These are phyloP conservation scores for Tetranychus cinnabarinus DNA, from an alignment of 1,140 invertebrate species.

Conservation along the genomic window DNA sequence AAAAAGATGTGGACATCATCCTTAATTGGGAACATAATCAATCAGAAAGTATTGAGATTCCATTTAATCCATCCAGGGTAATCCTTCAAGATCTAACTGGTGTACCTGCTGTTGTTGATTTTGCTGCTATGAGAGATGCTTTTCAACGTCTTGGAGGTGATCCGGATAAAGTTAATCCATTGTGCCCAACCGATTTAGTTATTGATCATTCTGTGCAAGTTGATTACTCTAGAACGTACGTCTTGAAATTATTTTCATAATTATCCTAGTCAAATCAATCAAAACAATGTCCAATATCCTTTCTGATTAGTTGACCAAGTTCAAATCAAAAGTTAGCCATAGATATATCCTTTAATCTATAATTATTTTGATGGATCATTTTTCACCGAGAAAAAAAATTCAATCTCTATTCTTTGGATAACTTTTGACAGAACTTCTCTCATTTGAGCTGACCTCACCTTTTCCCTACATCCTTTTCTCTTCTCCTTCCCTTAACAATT, in stretches of 20 bases:
- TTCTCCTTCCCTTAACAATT: too few relatives aligned
- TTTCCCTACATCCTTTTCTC: too few relatives aligned
- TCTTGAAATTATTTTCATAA: conserved; percentile 7
- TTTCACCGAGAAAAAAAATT: too few relatives aligned
- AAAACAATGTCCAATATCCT: too few relatives aligned
- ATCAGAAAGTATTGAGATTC: conserved; percentile 55
- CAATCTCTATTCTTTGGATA: too few relatives aligned
- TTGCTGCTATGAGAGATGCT: conserved; percentile 93
- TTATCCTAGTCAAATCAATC: too few relatives aligned
- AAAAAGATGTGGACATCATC: conserved; percentile 68
- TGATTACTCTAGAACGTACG: conserved; percentile 66
- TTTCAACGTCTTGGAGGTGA: conserved; percentile 61
- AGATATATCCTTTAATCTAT: neutral
- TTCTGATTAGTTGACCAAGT: too few relatives aligned
- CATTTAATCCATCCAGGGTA: conserved; percentile 83
- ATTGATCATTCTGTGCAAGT: conserved; percentile 97
- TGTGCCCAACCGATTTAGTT: conserved; percentile 87
- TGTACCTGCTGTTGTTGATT: conserved; percentile 94
- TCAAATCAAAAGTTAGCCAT: too few relatives aligned
- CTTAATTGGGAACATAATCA: conserved; percentile 69
- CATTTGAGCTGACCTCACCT: too few relatives aligned
- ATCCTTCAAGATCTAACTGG: conserved; percentile 52
- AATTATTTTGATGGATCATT: too few relatives aligned
- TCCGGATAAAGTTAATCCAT: conserved; percentile 82
- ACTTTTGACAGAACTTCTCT: too few relatives aligned